Base-by-base conservation (phyloP, 2,797 vertebrate genomes). In the Uromys caudimaculatus region DNA sequence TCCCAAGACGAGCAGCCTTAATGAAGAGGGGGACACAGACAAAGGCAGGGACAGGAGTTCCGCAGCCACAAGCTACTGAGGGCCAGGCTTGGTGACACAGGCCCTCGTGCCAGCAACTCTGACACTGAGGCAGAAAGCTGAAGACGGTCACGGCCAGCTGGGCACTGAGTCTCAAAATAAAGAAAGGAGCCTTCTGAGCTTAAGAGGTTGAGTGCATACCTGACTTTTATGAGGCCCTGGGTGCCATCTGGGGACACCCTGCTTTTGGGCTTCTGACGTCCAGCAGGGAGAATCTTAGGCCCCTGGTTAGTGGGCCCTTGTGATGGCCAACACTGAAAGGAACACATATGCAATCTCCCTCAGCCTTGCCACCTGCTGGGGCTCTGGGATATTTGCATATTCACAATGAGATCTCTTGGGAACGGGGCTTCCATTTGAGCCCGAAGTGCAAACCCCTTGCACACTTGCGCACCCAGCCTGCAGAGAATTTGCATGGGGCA, bases 261-360 rank as follows among this genome's bases (percentile, higher is more conserved):
- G 41, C 17, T 35, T 69, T 7, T 0, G 17, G 54, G 56, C 35
- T 77, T 52, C 64, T 2, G 13, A 54, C 35, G 32, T 84, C 64
- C 29, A 50, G 73, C 41, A 78, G 13, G 11, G 27, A 12, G 10
- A 44, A 62, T 21, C 77, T 69, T 38, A 41, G 52, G 54, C 5
- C 1, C 54, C 38, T 7, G 1, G 67, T 24, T 8, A 60, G 67
- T 47, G 78, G 27, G 38, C 0, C 29, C 38, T 29, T 32, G 8
- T 38, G 11, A 14, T 0, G 4, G 17, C 50, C 54, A 56, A 73
- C 71, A 60, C 19, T 1, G 0, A 75, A n/a, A n/a, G 0, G 0
- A 35, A 32, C 0, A 4, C 90, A 0, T 32, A 3, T 29, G 17
- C 3, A 52, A 3, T 21, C 29, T 19, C 19, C 54, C 67, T 41